Base-by-base conservation (phyloP, 2,797 vertebrate species). In the Brachymystax lenok region DNA sequence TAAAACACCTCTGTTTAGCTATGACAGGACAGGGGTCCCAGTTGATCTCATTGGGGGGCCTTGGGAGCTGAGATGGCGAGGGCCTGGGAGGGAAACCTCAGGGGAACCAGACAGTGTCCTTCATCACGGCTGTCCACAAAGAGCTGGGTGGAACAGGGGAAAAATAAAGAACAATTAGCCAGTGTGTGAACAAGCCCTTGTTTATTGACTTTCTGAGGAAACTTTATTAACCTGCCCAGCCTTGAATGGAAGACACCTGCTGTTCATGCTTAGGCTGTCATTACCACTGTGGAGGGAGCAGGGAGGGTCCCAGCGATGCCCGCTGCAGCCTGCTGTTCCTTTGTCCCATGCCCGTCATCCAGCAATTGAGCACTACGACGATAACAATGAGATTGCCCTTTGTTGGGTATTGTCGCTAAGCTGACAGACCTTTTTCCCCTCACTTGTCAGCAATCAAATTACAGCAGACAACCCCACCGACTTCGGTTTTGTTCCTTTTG, bases 181-280 rank as follows among this genome's bases (percentile, higher is more conserved):
- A 90, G 90, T 92, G 91, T 93, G 90, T 91, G 91, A 92, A 92
- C 89, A 92, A 91, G 91, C 82, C 85, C 91, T 89, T 92, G 92
- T 94, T 94, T 94, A 94, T 94, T 93, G 91, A 94, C 92, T 93
- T 91, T 91, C 84, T 69, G 86, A 81, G 90, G 91, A 90, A 90
- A 93, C 91, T 93, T 94, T 94, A 94, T 94, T 94, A 93, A 94
- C 93, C 92, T 91, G 92, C 90, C 88, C 79, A 64, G 88, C 74
- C 64, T 81, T 95, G 93, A 94, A 94, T 93, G 90, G 90, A 86
- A 93, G 92, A 93, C 93, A 93, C 93, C 93, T 94, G 93, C 93
- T 94, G 93, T 91, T 94, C 89, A 89, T 93, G 94, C 92, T 94
- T 93, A 90, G 91, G 86, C 90, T 87, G 86, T 92, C 91, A 91